A percentile compares a stretch with the other conserved stretches of the same genome.
phyloP scores from a whole-genome alignment of 2,888 invertebrate species.

The Steinernema scapterisci region DNA sequence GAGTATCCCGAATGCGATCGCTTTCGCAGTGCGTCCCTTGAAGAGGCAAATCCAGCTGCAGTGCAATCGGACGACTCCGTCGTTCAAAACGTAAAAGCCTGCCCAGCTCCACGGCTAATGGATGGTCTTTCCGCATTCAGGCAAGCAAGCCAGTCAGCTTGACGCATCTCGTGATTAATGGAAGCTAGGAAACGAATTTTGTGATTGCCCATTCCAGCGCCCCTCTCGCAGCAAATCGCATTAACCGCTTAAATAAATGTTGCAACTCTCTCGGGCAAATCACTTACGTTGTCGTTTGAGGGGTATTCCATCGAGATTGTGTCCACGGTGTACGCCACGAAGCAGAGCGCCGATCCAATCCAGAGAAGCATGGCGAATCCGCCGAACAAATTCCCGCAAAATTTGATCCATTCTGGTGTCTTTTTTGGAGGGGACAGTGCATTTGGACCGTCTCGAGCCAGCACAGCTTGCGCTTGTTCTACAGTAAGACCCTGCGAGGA shows the following conservation, averaged over 20 bases:
- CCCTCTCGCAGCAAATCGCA: neutral
- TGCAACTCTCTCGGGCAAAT: neutral
- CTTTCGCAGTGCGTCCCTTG: neutral
- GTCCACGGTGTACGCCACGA: constrained; percentile 65
- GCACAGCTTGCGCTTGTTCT: constrained; percentile 90
- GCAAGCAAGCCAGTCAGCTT: neutral
- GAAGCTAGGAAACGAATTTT: neutral
- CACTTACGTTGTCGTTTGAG: constrained; percentile 69
- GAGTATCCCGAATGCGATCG: neutral
- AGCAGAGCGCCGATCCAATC: constrained; percentile 66
- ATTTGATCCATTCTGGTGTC: constrained; percentile 97
- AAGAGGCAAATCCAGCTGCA: too few species aligned
- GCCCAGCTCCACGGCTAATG: neutral
- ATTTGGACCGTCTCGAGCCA: constrained; percentile 80
- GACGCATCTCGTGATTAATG: constrained; percentile 25
- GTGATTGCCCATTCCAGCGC: neutral
- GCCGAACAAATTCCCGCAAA: constrained; percentile 96
- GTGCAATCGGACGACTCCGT: too few species aligned
- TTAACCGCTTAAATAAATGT: constrained; percentile 9
- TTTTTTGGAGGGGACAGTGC: constrained; percentile 93
- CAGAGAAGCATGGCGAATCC: constrained; percentile 86
- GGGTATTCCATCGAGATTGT: constrained; percentile 68
- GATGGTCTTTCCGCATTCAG: neutral
- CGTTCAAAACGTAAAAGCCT: too few species aligned
- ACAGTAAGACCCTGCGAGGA: constrained; percentile 80